A percentile compares a stretch with the other conserved stretches of the same genome.
Evolutionary conservation across 2,797 vertebrate genomes (phyloP).

Genomic region (Neomorphus geoffroyi): DNA sequence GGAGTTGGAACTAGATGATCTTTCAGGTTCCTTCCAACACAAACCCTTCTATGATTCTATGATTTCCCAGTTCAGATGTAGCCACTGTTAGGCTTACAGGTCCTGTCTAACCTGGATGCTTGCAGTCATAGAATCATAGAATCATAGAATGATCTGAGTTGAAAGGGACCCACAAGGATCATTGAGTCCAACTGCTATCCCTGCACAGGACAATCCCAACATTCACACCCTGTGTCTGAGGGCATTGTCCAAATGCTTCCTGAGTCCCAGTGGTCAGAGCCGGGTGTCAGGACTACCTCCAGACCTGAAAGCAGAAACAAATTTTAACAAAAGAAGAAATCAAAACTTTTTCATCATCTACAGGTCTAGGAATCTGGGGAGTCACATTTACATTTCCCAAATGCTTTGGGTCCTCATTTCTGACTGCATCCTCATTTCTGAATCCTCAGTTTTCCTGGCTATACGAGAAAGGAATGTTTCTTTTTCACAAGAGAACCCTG

Average conservation of each 20-base stretch:
- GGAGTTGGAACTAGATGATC: too few species aligned
- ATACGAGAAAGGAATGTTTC: background rate
- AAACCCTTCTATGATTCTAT: too few species aligned
- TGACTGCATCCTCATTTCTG: background rate
- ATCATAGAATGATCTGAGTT: too few species aligned
- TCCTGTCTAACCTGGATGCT: background rate
- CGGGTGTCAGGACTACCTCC: fast-evolving
- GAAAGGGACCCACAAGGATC: too few species aligned
- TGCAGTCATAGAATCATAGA: too few species aligned
- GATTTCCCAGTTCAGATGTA: background rate
- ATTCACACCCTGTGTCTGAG: too few species aligned
- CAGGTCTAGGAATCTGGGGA: background rate
- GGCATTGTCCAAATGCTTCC: too few species aligned
- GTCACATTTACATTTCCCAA: background rate
- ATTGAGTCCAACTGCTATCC: too few species aligned
- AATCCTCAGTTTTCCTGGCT: background rate
- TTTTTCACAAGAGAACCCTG: background rate
- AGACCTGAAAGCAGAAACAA: background rate
- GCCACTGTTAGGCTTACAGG: fast-evolving
- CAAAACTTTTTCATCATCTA: fast-evolving
- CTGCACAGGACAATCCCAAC: too few species aligned
- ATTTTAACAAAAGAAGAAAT: background rate
- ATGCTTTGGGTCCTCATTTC: background rate
- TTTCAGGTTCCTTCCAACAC: too few species aligned
- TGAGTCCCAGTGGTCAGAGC: background rate